Evolutionary conservation across 2,888 invertebrate species (phyloP).

Genomic region (Colostygia pectinataria): DNA sequence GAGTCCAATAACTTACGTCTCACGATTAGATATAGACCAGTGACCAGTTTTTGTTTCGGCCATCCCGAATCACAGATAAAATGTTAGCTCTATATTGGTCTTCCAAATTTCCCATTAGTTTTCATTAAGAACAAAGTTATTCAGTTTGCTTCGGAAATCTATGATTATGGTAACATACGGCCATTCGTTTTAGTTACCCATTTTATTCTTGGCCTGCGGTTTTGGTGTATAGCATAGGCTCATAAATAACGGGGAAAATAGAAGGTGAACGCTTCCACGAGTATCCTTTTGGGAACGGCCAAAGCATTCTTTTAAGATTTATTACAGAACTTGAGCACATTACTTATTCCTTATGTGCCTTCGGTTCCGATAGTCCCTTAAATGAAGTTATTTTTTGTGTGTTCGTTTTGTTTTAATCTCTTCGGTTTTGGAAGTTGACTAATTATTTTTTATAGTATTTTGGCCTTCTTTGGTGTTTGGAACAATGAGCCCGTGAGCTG

Average conservation of each 20-base stretch:
- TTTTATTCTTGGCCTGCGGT: conserved; percentile 79
- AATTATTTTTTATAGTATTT: conserved; percentile 31
- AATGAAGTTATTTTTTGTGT: conserved; percentile 57
- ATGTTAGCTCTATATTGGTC: conserved; percentile 28
- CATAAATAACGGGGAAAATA: conserved; percentile 82
- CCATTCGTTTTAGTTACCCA: conserved; percentile 80
- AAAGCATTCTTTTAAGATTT: conserved; percentile 83
- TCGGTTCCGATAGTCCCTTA: conserved; percentile 63
- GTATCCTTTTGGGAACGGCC: conserved; percentile 82
- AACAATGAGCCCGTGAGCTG: conserved; percentile 33
- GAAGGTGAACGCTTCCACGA: conserved; percentile 81
- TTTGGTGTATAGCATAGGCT: conserved; percentile 78
- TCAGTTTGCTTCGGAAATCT: conserved; percentile 60
- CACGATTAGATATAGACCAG: conserved; percentile 61
- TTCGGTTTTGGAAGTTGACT: conserved; percentile 28
- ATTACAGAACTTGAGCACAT: conserved; percentile 80
- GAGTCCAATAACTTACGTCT: conserved; percentile 64
- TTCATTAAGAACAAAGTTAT: conserved; percentile 64
- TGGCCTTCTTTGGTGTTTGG: conserved; percentile 20
- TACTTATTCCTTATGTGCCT: conserved; percentile 80
- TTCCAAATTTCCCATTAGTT: conserved; percentile 63
- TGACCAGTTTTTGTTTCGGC: conserved; percentile 55
- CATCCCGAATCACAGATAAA: conserved; percentile 41
- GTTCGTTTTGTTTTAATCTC: conserved; percentile 39
- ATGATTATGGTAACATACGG: conserved; percentile 72